Evolutionary conservation across 2,888 invertebrate genomes (phyloP).

Genomic region (Synergus umbraculus): DNA sequence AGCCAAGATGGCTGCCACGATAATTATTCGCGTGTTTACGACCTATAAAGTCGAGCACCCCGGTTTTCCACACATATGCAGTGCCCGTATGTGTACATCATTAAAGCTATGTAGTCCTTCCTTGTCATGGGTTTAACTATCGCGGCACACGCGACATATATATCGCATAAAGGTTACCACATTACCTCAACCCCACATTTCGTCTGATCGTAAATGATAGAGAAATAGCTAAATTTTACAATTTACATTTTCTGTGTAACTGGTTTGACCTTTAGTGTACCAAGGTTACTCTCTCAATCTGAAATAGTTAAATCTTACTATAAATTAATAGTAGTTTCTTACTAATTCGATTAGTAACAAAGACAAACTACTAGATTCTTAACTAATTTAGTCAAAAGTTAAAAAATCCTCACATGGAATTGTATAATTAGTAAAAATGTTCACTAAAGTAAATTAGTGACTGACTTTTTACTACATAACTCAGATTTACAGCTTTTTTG

Average conservation of each 20-base stretch:
- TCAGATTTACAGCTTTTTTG: neutral
- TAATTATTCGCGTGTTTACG: conserved; percentile 72
- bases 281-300: neutral
- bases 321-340: no score
- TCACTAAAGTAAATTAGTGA: no score
- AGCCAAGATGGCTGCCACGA: conserved; percentile 66
- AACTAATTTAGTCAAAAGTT: no score
- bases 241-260: conserved; percentile 3
- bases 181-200: conserved; percentile 2
- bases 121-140: conserved; percentile 17
- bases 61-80: neutral
- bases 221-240: conserved; percentile 8
- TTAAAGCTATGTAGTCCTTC: neutral
- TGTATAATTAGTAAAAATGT: no score
- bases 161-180: neutral
- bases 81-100: neutral
- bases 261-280: conserved; percentile 4
- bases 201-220: conserved; percentile 13
- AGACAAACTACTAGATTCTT: no score
- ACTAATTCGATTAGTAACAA: no score
- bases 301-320: no score
- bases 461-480: no score
- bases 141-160: conserved; percentile 30
- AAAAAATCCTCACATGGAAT: no score
- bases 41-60: conserved; percentile 62